Evolutionary conservation across 1,140 invertebrate species (phyloP).

Genomic region (Pseudomyrmex pallidus): DNA sequence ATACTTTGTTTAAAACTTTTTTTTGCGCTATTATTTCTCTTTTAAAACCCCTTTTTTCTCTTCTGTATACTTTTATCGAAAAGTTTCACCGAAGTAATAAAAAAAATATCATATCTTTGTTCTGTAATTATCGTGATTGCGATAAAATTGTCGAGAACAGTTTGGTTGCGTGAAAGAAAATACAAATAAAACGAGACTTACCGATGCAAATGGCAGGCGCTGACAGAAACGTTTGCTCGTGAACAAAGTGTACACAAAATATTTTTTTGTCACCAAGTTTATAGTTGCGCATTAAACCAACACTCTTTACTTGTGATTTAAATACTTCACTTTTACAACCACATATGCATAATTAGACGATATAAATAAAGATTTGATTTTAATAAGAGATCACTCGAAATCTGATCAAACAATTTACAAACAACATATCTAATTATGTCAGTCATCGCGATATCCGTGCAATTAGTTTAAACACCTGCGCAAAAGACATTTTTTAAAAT

Average conservation of each 20-base stretch:
- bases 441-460: not conserved
- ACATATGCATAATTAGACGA: no score
- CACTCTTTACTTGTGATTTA: no score
- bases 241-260: not conserved
- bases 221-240: not conserved
- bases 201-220: not conserved
- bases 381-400: no score
- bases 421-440: not conserved
- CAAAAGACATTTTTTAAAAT: not conserved
- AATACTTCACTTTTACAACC: no score
- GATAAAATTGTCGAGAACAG: not conserved
- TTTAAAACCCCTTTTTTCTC: not conserved
- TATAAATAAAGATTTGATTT: no score
- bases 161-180: not conserved
- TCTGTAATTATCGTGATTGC: slow-evolving; percentile 1
- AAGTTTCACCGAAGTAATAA: slow-evolving; percentile 21
- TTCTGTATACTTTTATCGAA: not conserved
- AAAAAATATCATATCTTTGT: not conserved
- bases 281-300: no score
- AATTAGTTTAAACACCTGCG: not conserved
- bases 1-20: slow-evolving; percentile 26
- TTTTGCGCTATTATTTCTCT: slow-evolving; percentile 3
- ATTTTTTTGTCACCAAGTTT: not conserved
- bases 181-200: slow-evolving; percentile 22
- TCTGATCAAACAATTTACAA: not conserved